Evolutionary conservation across 2,113 vertebrate genomes (phyloP).

Genomic region (Proterorhinus semilunaris): DNA sequence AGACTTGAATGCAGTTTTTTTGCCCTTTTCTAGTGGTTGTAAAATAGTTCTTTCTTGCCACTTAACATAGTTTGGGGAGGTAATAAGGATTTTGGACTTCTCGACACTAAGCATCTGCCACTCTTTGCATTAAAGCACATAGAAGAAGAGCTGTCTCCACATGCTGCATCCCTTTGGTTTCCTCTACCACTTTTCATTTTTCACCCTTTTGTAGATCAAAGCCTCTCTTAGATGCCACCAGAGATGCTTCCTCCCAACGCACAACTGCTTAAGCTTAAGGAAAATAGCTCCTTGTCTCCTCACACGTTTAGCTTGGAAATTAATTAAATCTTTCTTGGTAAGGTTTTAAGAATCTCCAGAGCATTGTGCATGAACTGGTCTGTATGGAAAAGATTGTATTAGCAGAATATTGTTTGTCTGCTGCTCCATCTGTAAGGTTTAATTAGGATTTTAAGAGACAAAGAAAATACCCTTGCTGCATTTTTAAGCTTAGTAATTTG

Average conservation of each 20-base stretch:
- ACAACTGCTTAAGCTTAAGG: conserved; percentile 40
- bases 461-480: conserved; percentile 7
- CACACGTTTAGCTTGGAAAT: conserved; percentile 62
- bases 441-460: conserved; percentile 6
- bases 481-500: conserved; percentile 23
- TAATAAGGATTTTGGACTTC: neutral
- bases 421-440: conserved; percentile 21
- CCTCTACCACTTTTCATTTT: conserved; percentile 10
- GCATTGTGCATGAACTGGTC: conserved; percentile 15
- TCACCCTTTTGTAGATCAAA: conserved; percentile 50
- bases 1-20: no score
- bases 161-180: neutral
- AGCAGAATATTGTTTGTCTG: conserved; percentile 24
- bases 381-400: conserved; percentile 13
- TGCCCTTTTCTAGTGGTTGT: no score
- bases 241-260: conserved; percentile 33
- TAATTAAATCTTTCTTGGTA: conserved; percentile 64
- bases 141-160: conserved; percentile 34
- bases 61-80: neutral
- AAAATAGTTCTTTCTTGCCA: no score
- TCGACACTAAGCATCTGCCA: conserved; percentile 12
- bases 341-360: conserved; percentile 41
- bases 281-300: conserved; percentile 49
- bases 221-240: conserved; percentile 37
- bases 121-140: conserved; percentile 11